phyloP scores from a whole-genome alignment of 2,888 invertebrate species.

The Polia nebulosa region DNA sequence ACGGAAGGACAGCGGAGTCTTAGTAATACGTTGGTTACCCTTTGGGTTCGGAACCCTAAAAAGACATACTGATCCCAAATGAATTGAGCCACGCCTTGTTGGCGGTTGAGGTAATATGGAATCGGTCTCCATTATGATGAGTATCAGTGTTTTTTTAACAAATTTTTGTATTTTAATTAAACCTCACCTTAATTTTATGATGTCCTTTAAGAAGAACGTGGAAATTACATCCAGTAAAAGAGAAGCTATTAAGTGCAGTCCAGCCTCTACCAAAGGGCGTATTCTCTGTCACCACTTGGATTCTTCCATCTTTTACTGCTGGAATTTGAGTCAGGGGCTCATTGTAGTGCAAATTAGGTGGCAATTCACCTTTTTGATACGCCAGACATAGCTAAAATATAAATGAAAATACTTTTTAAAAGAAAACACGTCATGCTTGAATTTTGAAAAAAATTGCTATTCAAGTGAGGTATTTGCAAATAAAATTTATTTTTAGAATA shows the following conservation, averaged over 20 bases:
- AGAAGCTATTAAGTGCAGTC: constrained; percentile 13
- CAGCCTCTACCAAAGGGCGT: constrained; percentile 10
- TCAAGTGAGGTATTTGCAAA: neutral
- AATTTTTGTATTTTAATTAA: neutral
- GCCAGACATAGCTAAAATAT: constrained; percentile 70
- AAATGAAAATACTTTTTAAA: too few relatives aligned
- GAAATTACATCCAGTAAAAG: constrained; percentile 11
- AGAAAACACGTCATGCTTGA: neutral
- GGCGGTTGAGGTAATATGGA: too few relatives aligned
- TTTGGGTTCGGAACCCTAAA: too few relatives aligned
- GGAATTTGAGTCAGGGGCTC: constrained; percentile 68
- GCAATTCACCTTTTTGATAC: constrained; percentile 70
- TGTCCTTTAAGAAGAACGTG: constrained; percentile 27
- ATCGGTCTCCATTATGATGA: too few relatives aligned
- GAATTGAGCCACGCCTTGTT: too few relatives aligned
- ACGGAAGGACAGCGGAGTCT: too few relatives aligned
- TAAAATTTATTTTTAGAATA: too few relatives aligned
- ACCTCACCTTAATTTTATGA: constrained; percentile 12
- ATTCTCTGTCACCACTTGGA: constrained; percentile 67
- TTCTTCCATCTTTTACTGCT: constrained; percentile 67
- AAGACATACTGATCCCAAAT: too few relatives aligned
- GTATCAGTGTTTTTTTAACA: too few relatives aligned
- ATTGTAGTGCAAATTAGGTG: constrained; percentile 73
- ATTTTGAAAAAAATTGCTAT: neutral
- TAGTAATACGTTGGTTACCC: too few relatives aligned